Evolutionary conservation across 2,113 vertebrate species (phyloP), one percentile per base, ranked within the genome.

Genomic region (Limnothrissa miodon): DNA sequence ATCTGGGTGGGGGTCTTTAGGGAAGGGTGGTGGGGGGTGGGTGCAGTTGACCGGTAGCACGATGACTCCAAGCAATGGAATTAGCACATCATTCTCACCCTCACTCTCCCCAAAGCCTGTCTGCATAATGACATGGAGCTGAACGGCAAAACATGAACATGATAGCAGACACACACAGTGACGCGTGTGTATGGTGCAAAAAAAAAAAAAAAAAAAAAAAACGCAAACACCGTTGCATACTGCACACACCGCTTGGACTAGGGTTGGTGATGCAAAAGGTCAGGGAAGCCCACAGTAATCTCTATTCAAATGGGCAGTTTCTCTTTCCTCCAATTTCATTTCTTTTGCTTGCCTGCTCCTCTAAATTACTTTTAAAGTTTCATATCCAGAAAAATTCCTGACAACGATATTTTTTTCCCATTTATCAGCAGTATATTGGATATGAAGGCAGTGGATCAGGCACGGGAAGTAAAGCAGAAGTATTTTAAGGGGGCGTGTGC

Each of bases 71-170:
- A 59, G 48, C 51, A 19, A 17, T 13, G 56, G 66, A 86, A 81
- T 85, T 80, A 82, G 78, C 42, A 85, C 48, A 88, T 45, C 39
- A 84, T 83, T 78, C 62, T 79, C 83, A 83, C 83, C 19, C 51
- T 56, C 4, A 4, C 51, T 4, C 51, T 56, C 51, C 5, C 19
- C 19, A 23, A 23, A 56, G 51, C 51, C 21, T 19, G 19, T 42
- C 21, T 23, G 51, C 51, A 56, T 56, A 56, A 56, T 19, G 51
- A 56, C 51, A 23, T 21, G 21, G 51, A 56, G 19, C 51, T 23
- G 51, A 5, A 23, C 21, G 1, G 51, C 51, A 21, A 56, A 56
- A 29, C 25, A 33, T 3, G 13, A 6, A 10, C 59, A 33, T 33
- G 29, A 25, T 29, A 10, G 29, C 59, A 66, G 8, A 33, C 59